Evolutionary conservation across 2,888 invertebrate genomes (phyloP).

Genomic region (Polymixis flavicincta): DNA sequence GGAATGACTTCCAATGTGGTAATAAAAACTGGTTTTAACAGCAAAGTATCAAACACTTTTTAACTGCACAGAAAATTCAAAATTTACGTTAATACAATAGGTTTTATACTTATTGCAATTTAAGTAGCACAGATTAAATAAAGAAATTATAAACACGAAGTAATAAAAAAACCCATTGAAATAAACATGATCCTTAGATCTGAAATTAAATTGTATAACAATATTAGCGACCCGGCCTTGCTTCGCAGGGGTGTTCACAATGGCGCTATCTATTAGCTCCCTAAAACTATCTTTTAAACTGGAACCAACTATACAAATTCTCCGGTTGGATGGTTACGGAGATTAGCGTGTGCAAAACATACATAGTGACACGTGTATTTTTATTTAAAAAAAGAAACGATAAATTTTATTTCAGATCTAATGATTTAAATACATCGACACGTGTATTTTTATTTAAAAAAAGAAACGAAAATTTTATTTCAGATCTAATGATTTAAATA

Average conservation of each 20-base stretch:
- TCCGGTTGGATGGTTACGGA: background rate
- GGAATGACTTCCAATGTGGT: slow-evolving; percentile 15
- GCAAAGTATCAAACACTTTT: background rate
- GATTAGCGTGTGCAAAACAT: background rate
- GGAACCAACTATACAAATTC: background rate
- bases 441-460: too few relatives aligned
- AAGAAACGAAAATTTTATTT: too few relatives aligned
- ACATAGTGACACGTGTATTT: background rate
- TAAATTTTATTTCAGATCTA: background rate
- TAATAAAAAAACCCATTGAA: background rate
- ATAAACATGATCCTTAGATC: background rate
- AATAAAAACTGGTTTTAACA: background rate
- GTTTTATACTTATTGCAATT: slow-evolving; percentile 5
- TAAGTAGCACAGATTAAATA: background rate
- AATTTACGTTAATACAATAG: background rate
- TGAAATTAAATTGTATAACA: slow-evolving; percentile 4
- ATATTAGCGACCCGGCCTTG: background rate
- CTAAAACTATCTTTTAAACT: background rate
- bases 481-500: background rate
- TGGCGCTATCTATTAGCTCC: background rate
- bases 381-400: too few relatives aligned
- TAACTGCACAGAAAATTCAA: background rate
- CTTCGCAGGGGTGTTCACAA: background rate
- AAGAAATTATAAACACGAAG: background rate
- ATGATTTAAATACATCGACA: background rate